Conservation (phyloP, 2,797 vertebrate species). For the Emydoidea blandingii region DNA sequence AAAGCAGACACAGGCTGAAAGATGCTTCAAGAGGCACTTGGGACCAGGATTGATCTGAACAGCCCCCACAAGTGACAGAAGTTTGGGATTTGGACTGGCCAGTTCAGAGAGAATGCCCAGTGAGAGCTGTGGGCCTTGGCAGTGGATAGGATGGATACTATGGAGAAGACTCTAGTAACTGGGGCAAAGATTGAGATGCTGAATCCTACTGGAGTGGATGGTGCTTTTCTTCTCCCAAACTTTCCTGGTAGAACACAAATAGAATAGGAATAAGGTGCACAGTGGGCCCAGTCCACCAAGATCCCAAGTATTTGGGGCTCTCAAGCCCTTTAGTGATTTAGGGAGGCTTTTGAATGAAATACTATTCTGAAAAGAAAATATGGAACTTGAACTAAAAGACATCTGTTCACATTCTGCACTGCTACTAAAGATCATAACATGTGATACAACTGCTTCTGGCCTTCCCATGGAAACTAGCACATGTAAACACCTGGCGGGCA, state of each 20-base stretch:
- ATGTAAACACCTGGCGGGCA: neutral
- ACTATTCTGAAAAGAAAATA: neutral
- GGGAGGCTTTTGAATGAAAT: neutral
- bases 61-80: neutral
- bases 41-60: neutral
- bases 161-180: neutral
- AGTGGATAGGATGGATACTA: neutral
- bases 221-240: fast-evolving
- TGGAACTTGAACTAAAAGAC: neutral
- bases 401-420: neutral
- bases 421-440: neutral
- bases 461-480: neutral
- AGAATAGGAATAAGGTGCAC: neutral
- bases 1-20: neutral
- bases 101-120: neutral
- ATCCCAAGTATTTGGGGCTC: neutral
- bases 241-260: neutral
- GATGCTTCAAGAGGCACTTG: neutral
- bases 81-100: neutral
- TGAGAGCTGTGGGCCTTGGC: neutral
- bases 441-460: neutral
- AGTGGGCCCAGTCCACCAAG: fast-evolving
- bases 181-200: neutral
- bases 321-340: neutral
- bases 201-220: neutral